Evolutionary conservation across 2,888 invertebrate species (phyloP).

Genomic region (Podabrus alpinus): DNA sequence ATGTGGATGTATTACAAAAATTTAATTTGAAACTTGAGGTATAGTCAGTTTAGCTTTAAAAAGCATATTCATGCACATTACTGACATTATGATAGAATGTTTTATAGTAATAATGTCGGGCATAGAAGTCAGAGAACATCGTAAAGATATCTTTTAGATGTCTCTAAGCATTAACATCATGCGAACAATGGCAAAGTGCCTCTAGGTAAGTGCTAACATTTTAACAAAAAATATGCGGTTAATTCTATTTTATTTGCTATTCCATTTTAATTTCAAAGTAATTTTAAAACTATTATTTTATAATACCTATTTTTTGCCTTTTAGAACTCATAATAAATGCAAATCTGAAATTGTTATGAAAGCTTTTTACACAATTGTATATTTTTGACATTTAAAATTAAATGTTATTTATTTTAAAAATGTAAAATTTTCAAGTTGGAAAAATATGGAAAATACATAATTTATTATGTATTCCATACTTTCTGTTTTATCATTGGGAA

Average conservation of each 20-base stretch:
- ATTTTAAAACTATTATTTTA: not conserved
- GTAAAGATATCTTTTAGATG: slow-evolving; percentile 37
- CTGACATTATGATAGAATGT: slow-evolving; percentile 32
- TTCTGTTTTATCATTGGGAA: not conserved
- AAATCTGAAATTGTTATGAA: not conserved
- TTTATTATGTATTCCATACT: not conserved
- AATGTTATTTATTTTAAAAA: not conserved
- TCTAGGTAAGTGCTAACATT: slow-evolving; percentile 10
- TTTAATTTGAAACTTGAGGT: not conserved
- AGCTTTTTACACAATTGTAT: not conserved
- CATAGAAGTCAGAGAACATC: slow-evolving; percentile 34
- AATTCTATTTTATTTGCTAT: not conserved
- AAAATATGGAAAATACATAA: not conserved
- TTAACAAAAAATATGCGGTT: not conserved
- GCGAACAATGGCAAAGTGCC: slow-evolving; percentile 34
- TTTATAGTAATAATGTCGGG: slow-evolving; percentile 41
- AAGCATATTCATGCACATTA: slow-evolving; percentile 39
- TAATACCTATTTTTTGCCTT: not conserved
- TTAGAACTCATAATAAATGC: not conserved
- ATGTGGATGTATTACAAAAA: not conserved
- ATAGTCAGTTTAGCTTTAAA: not conserved
- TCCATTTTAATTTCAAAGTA: not conserved
- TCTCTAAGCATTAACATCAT: slow-evolving; percentile 37
- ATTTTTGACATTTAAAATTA: not conserved
- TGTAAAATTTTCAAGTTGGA: not conserved